Base-by-base conservation (phyloP, 2,797 vertebrate genomes). In the Anguilla anguilla region DNA sequence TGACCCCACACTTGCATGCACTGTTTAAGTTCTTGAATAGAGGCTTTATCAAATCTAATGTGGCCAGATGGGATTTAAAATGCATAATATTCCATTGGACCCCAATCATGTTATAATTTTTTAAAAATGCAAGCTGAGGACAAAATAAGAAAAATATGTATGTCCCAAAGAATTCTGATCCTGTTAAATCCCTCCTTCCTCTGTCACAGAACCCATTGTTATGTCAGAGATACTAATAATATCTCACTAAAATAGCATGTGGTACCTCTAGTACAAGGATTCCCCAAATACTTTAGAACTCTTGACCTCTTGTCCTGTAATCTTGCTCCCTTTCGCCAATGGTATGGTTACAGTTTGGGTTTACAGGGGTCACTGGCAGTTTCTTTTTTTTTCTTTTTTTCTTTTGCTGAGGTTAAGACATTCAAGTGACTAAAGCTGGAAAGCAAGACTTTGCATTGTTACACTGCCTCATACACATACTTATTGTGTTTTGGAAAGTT, bases 11-110 rank as follows among this genome's bases (percentile, higher is more conserved):
- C 92, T 61, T 92, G 91, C 94, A 94, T 95, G 92, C 91, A 92
- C 92, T 93, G 93, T 94, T 94, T 92, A 90, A 93, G 91, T 88
- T 90, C 90, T 89, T 95, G 94, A 96, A 96, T 94, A 92, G 91
- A 85, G 91, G 91, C 94, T 94, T 96, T 96, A 95, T 96, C 91
- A 61, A 39, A 82, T 15, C 84, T 61, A 35, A 64, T 31, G 55
- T 61, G 31, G 61, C 55, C 39, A 46, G 7, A 25, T 64, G 84
- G 59, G 2, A 57, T 84, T 84, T 84, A 31, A 57, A 57, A 55
- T 35, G 28, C 28, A 25, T 31, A 84, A 6, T 39, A 39, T 57
- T 61, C 55, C 59, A 43, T 64, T 64, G 39, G 84, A 61, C 28
- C 57, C 15, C 10, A 59, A 85, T 85, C 57, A 61, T 10, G 11